Percentiles rank a stretch among this genome's conserved stretches.
Conservation (phyloP, 2,797 vertebrate genomes). For the Enteromius unitaeniatus region DNA sequence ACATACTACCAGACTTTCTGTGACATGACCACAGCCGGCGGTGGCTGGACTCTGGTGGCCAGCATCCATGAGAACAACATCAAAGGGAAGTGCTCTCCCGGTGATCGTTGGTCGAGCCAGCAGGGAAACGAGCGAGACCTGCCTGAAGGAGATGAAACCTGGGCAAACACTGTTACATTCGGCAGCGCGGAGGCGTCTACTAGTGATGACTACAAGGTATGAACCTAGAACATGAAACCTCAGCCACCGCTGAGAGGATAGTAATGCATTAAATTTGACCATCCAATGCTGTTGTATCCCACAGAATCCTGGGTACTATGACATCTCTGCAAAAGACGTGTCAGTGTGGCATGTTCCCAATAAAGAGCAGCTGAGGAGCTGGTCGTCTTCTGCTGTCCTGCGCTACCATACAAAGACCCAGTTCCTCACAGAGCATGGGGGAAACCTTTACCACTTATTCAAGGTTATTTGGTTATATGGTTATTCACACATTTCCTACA, state of each 20-base stretch:
- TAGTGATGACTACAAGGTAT: constrained; percentile 61
- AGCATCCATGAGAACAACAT: constrained; percentile 74
- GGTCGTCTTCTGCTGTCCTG: constrained; percentile 63
- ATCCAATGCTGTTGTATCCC: background rate
- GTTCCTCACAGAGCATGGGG: constrained; percentile 47
- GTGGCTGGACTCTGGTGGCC: constrained; percentile 75
- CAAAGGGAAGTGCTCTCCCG: constrained; percentile 65
- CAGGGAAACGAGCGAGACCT: constrained; percentile 61
- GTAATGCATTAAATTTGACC: background rate
- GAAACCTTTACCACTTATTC: constrained; percentile 58
- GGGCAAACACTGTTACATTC: constrained; percentile 58
- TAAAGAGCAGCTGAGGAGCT: constrained; percentile 56
- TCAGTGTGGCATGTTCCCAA: constrained; percentile 76
- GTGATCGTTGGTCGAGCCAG: constrained; percentile 73
- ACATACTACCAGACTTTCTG: constrained; percentile 60
- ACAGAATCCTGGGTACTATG: constrained; percentile 63
- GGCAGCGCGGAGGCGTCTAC: constrained; percentile 57
- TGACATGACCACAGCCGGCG: constrained; percentile 64
- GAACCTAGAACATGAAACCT: background rate
- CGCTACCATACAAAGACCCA: constrained; percentile 64
- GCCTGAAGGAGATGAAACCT: constrained; percentile 59
- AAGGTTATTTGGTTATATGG: constrained; percentile 33
- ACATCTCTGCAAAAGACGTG: constrained; percentile 66
- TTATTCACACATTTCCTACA: background rate
- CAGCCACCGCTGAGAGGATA: background rate